phyloP scores from a whole-genome alignment of 2,113 vertebrate species.

The Corythornis vintsioides region DNA sequence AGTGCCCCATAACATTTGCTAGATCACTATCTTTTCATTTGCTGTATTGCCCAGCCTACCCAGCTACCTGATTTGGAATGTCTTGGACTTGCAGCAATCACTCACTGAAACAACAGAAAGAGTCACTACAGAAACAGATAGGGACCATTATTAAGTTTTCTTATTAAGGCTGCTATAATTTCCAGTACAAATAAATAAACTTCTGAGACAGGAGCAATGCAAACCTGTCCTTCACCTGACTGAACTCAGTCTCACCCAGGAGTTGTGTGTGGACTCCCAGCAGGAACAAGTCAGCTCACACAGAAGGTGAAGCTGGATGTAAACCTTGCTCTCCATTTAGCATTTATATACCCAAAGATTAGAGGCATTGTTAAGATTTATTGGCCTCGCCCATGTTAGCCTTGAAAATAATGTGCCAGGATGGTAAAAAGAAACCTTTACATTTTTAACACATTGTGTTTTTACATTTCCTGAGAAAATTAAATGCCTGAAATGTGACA shows the following conservation, averaged over 20 bases:
- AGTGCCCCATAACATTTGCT: neutral
- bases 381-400: fast-evolving
- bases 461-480: neutral
- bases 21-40: neutral
- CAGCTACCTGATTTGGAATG: neutral
- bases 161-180: neutral
- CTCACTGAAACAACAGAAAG: neutral
- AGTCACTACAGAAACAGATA: neutral
- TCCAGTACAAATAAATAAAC: neutral
- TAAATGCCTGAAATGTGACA: neutral
- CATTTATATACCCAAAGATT: neutral
- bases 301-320: neutral
- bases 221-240: neutral
- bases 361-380: neutral
- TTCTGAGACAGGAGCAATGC: neutral
- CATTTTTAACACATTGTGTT: neutral
- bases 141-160: neutral
- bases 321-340: neutral
- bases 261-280: neutral
- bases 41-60: neutral
- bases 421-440: neutral
- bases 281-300: neutral
- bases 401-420: neutral
- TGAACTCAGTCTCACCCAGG: neutral
- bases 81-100: neutral